A percentile compares a stretch with the other conserved stretches of the same genome.
Conservation (phyloP, 2,113 vertebrate species). For the Passer domesticus region DNA sequence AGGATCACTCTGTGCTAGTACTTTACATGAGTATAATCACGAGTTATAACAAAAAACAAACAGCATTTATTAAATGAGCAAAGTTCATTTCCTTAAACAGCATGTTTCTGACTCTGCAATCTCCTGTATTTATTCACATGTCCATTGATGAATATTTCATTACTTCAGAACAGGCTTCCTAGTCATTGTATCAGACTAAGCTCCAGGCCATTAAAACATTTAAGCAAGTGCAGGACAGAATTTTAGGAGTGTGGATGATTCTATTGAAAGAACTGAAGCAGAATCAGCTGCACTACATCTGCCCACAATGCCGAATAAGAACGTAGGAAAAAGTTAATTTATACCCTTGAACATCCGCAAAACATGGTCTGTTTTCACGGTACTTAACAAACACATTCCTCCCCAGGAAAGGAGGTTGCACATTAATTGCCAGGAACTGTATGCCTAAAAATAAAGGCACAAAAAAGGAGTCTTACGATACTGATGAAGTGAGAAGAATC, state of each 20-base stretch:
- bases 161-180: neutral
- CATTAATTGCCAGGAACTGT: slow-evolving; percentile 45
- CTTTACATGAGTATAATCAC: neutral
- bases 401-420: neutral
- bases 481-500: slow-evolving; percentile 63
- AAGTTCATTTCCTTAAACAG: slow-evolving; percentile 21
- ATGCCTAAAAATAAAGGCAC: slow-evolving; percentile 63
- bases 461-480: slow-evolving; percentile 48
- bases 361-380: slow-evolving; percentile 7
- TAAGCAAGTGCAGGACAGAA: neutral
- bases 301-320: neutral
- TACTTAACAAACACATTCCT: slow-evolving; percentile 18
- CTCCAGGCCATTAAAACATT: neutral
- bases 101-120: neutral
- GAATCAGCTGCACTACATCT: neutral
- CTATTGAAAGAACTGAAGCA: neutral
- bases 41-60: neutral
- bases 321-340: slow-evolving; percentile 17
- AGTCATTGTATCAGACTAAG: neutral
- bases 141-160: slow-evolving; percentile 25
- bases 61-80: slow-evolving; percentile 8
- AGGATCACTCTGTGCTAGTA: neutral
- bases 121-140: neutral
- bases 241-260: neutral
- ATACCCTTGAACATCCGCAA: neutral